Evolutionary conservation across 2,888 invertebrate genomes (phyloP).

Genomic region (Ommatoiulus sabulosus): DNA sequence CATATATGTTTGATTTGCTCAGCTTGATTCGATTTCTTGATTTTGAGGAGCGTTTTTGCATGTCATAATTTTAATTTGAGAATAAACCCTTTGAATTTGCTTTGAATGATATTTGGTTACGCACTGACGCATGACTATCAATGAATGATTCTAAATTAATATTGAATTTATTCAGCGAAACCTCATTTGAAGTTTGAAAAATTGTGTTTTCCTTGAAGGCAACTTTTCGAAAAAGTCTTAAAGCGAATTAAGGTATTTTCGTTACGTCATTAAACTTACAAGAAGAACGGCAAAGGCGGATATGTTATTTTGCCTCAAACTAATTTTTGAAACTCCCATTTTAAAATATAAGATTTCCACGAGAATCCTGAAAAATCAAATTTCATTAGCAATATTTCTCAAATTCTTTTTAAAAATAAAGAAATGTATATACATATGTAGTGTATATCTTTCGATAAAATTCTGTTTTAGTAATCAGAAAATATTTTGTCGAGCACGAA

Average conservation of each 20-base stretch:
- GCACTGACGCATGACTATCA: neutral
- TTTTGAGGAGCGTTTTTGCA: neutral
- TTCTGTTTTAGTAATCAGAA: neutral
- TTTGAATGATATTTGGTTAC: neutral
- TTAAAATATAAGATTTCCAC: too few relatives aligned
- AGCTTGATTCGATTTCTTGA: too few relatives aligned
- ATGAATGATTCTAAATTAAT: neutral
- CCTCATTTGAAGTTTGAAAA: neutral
- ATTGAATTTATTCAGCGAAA: neutral
- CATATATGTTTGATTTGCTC: too few relatives aligned
- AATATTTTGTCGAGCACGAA: neutral
- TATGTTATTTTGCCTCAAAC: too few relatives aligned
- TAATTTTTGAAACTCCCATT: neutral
- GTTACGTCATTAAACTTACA: neutral
- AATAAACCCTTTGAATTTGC: neutral
- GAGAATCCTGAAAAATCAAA: too few relatives aligned
- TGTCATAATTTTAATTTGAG: neutral
- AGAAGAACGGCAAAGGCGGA: too few relatives aligned
- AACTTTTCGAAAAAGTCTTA: neutral
- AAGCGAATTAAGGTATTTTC: neutral
- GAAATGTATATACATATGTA: neutral
- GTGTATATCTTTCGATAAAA: neutral
- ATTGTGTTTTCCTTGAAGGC: neutral
- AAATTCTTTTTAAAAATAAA: neutral
- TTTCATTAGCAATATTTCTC: too few relatives aligned